phyloP scores from a whole-genome alignment of 2,888 invertebrate species.

The Drosophila anomalata region DNA sequence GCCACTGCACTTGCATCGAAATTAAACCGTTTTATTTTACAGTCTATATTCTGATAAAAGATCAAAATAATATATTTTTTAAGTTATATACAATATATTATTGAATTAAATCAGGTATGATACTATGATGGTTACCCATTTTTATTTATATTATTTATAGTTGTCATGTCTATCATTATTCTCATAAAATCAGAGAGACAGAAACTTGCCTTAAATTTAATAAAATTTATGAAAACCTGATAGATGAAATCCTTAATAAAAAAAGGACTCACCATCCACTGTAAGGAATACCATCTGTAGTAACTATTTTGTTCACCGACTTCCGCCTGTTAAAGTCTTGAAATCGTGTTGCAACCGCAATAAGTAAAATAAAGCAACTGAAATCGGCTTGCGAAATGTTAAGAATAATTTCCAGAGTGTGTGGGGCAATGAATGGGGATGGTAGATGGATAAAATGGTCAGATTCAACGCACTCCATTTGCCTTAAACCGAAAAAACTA shows the following conservation, averaged over 20 bases:
- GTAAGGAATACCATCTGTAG: conserved; percentile 11
- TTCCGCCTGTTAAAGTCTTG: conserved; percentile 42
- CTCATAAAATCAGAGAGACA: too few relatives aligned
- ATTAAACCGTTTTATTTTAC: conserved; percentile 38
- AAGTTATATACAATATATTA: too few relatives aligned
- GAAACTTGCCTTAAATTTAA: too few relatives aligned
- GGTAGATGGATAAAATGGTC: neutral
- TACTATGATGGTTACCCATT: too few relatives aligned
- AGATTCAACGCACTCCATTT: conserved; percentile 43
- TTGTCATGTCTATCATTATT: too few relatives aligned
- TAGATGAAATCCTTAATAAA: neutral
- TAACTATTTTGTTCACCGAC: conserved; percentile 11
- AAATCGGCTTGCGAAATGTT: conserved; percentile 31
- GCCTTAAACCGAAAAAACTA: conserved; percentile 53
- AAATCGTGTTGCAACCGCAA: conserved; percentile 45
- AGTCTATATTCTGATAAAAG: conserved; percentile 2
- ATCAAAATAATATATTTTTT: neutral
- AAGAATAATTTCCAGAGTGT: conserved; percentile 20
- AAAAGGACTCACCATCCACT: neutral
- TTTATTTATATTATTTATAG: too few relatives aligned
- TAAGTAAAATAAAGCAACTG: conserved; percentile 36
- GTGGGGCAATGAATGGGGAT: conserved; percentile 6
- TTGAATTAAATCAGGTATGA: too few relatives aligned
- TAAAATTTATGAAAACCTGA: too few relatives aligned
- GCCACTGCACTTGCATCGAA: conserved; percentile 40